Evolutionary conservation across 2,888 invertebrate genomes (phyloP).

Genomic region (Hypolimnas misippus): DNA sequence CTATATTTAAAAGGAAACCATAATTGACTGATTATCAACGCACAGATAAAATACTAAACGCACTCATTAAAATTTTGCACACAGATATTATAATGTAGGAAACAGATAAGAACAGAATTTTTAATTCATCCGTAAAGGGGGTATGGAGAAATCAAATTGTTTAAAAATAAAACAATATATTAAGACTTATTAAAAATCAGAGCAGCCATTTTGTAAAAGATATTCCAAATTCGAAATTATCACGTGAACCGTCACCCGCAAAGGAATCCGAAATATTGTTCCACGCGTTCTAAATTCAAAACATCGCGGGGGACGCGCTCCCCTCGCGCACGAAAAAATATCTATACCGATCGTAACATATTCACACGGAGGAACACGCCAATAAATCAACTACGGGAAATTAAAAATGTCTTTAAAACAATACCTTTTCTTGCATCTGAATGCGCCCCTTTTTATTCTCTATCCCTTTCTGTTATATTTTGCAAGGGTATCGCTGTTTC

Average conservation of each 20-base stretch:
- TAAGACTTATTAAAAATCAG: slow-evolving; percentile 22
- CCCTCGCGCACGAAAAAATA: slow-evolving; percentile 60
- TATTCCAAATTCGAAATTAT: slow-evolving; percentile 50
- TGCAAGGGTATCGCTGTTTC: slow-evolving; percentile 24
- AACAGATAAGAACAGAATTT: too few relatives aligned
- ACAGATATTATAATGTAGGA: too few relatives aligned
- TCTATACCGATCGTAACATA: slow-evolving; percentile 64
- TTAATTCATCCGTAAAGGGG: too few relatives aligned
- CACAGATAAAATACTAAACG: too few relatives aligned
- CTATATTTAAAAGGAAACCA: too few relatives aligned
- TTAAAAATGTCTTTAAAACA: slow-evolving; percentile 84
- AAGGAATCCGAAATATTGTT: slow-evolving; percentile 73
- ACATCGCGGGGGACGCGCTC: slow-evolving; percentile 73
- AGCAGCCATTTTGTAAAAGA: slow-evolving; percentile 16
- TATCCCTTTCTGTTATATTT: slow-evolving; percentile 36
- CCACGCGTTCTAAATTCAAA: slow-evolving; percentile 77
- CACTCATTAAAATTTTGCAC: too few relatives aligned
- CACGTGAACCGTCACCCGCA: slow-evolving; percentile 68
- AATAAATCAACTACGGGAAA: slow-evolving; percentile 85
- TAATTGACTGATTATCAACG: too few relatives aligned
- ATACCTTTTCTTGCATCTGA: slow-evolving; percentile 71
- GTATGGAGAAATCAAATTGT: too few relatives aligned
- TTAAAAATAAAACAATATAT: too few relatives aligned
- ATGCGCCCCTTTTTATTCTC: slow-evolving; percentile 46
- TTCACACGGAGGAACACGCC: slow-evolving; percentile 55